Base-by-base conservation (phyloP, 2,888 invertebrate species). In the Harpalus rufipes region DNA sequence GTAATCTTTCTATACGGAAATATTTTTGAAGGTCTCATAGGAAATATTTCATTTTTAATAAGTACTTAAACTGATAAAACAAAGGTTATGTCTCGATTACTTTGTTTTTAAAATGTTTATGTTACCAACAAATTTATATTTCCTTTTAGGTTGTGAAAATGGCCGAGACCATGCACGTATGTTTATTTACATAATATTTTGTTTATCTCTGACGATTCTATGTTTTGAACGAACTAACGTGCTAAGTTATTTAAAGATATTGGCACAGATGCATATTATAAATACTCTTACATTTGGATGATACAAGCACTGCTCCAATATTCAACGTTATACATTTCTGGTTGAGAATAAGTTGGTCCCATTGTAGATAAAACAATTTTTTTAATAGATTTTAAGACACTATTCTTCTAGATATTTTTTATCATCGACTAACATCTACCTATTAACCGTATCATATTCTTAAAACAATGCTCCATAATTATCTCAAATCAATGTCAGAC, bases 241-340 rank as follows among this genome's bases (percentile, higher is more conserved):
- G 16, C 12, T 44, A 56, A 21, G 74, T 74, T 74, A 74, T 74
- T 74, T 74, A 74, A 74, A 74, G 74, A 7, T 10, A 51, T 74
- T 74, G 74, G 74, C 74, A 74, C 14, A 18, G 12, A 74, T 51
- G 44, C 8, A 74, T 18, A 74, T 74, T 74, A 74, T 74, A 74
- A 74, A 74, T 74, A 74, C 51, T 51, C 56, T 51, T 51, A 74
- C 74, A 56, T 12, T 74, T 74, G 44, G 44, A 51, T 51, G 44
- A 51, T 51, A 51, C 44, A 1, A 12, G 44, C 10, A 51, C 44
- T 51, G 44, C 44, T 12, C 12, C 44, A 51, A 51, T 51, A 51
- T 32, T 32, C 32, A 32, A 32, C 32, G 6, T 32, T 32, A 32
- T 32, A 32, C 5, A 32, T 32, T 32, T 32, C 32, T 32, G 32